phyloP scores from a whole-genome alignment of 1,140 invertebrate species.

The Phenacoccus solenopsis region DNA sequence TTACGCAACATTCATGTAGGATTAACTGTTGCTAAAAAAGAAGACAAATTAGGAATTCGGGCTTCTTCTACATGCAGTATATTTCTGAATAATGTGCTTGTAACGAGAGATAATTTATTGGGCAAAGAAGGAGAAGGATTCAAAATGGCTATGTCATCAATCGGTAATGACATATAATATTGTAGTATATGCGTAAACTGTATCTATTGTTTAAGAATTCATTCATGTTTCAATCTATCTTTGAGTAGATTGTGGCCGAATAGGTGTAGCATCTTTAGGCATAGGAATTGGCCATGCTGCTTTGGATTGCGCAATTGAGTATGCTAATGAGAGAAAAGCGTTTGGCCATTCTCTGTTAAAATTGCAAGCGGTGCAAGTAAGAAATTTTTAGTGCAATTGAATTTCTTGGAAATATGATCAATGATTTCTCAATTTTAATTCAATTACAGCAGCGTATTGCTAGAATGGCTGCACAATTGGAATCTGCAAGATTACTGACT shows the following conservation, averaged over 20 bases:
- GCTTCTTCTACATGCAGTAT: constrained; percentile 62
- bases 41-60: constrained; percentile 57
- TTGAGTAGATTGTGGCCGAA: constrained; percentile 38
- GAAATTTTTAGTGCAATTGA: neutral
- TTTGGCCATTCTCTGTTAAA: constrained; percentile 45
- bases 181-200: neutral
- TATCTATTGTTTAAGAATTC: neutral
- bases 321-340: constrained; percentile 42
- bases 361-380: constrained; percentile 40
- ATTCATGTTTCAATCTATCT: neutral
- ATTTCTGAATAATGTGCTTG: constrained; percentile 55
- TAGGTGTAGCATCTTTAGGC: constrained; percentile 43
- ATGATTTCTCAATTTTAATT: neutral
- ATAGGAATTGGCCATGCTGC: constrained; percentile 42
- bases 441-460: constrained; percentile 34
- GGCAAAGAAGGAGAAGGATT: constrained; percentile 41
- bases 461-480: constrained; percentile 43
- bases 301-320: constrained; percentile 47
- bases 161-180: constrained; percentile 16
- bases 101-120: constrained; percentile 49
- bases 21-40: constrained; percentile 47
- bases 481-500: constrained; percentile 42
- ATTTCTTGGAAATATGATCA: neutral
- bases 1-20: constrained; percentile 34
- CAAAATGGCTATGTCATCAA: constrained; percentile 44